Percentiles rank a stretch among this genome's conserved stretches.
These are phyloP conservation scores for Neogale vison DNA, from an alignment of 2,113 vertebrate genomes.

Conservation along the genomic window DNA sequence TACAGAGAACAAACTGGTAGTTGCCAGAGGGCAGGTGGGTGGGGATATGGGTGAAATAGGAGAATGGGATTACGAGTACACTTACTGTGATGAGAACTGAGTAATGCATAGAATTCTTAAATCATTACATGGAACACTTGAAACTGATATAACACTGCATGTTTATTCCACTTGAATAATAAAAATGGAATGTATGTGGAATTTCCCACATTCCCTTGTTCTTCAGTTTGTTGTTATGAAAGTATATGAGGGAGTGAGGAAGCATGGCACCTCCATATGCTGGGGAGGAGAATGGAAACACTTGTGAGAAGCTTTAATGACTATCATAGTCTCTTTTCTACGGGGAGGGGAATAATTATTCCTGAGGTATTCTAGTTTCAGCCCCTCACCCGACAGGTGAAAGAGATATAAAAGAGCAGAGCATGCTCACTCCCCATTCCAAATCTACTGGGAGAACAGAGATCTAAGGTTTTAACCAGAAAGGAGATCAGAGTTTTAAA, in stretches of 20 bases:
- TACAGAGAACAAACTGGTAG: neutral
- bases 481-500: conserved; percentile 9
- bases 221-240: neutral
- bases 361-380: neutral
- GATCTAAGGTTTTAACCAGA: neutral
- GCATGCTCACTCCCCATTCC: neutral
- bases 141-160: neutral
- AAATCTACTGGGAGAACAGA: neutral
- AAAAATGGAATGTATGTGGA: neutral
- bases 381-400: neutral
- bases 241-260: neutral
- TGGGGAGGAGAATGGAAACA: neutral
- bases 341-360: too few relatives aligned
- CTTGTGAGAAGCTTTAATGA: neutral
- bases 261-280: neutral
- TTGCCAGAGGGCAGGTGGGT: neutral
- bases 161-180: neutral
- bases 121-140: neutral
- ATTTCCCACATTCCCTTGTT: neutral
- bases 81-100: neutral
- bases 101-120: neutral
- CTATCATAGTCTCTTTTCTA: neutral
- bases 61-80: neutral
- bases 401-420: neutral
- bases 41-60: neutral